Conservation (phyloP, 2,888 invertebrate genomes). For the Trimorus sp. region DNA sequence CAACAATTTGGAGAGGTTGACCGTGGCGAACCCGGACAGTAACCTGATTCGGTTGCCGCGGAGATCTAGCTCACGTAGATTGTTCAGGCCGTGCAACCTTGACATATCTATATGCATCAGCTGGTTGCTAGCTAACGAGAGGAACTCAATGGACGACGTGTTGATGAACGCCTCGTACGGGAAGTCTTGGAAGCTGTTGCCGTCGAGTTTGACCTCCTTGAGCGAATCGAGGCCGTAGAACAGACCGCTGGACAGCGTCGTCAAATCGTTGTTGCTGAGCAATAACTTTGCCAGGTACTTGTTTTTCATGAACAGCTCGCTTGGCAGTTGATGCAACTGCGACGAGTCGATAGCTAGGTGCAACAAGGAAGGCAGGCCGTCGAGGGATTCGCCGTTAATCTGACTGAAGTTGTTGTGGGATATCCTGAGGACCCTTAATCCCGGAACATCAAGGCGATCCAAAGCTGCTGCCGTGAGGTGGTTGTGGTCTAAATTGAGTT, state of each 20-base stretch:
- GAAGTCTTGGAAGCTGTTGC: constrained; percentile 88
- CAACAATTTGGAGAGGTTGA: constrained; percentile 88
- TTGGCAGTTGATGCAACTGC: constrained; percentile 87
- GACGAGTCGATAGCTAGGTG: constrained; percentile 87
- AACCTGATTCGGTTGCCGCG: constrained; percentile 89
- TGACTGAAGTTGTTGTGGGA: constrained; percentile 90
- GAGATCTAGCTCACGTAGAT: constrained; percentile 89
- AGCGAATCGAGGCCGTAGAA: constrained; percentile 89
- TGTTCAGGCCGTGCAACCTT: constrained; percentile 88
- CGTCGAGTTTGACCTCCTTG: constrained; percentile 89
- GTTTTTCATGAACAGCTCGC: constrained; percentile 89
- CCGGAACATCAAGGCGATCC: constrained; percentile 88
- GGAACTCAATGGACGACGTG: constrained; percentile 87
- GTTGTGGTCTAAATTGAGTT: constrained; percentile 90
- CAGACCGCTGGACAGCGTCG: constrained; percentile 87
- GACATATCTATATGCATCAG: constrained; percentile 89
- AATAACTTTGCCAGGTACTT: constrained; percentile 89
- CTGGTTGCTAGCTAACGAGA: constrained; percentile 87
- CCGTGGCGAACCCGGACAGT: constrained; percentile 89
- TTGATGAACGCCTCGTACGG: constrained; percentile 91
- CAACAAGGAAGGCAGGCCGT: constrained; percentile 90
- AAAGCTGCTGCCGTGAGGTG: constrained; percentile 87
- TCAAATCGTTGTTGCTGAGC: constrained; percentile 87
- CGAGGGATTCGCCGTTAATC: constrained; percentile 87
- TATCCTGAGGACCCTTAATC: constrained; percentile 87